Percentiles rank a stretch among this genome's conserved stretches.
Conservation (phyloP, 2,888 invertebrate genomes). For the Dryomyza anilis region DNA sequence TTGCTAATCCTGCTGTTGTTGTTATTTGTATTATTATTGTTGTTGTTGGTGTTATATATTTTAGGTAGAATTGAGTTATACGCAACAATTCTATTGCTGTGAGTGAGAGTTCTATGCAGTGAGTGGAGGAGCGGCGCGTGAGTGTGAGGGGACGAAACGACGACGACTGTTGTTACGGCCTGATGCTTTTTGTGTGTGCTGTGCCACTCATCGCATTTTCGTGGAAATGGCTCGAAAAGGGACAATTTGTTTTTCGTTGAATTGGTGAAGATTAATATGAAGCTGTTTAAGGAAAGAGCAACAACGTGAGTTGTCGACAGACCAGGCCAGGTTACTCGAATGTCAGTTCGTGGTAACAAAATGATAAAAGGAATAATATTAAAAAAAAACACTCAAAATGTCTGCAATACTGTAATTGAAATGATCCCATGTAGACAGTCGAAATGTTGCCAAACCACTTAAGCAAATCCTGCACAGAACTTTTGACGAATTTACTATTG, state of each 20-base stretch:
- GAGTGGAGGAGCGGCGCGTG: too few species aligned
- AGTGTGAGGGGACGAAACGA: too few species aligned
- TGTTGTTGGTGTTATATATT: not conserved
- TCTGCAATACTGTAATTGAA: too few species aligned
- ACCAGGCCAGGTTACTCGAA: not conserved
- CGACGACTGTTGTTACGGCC: conserved; percentile 33
- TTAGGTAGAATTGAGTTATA: conserved; percentile 15
- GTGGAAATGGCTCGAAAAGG: conserved; percentile 54
- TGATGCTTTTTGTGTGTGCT: conserved; percentile 42
- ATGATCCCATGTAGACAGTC: too few species aligned
- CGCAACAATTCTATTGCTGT: conserved; percentile 31
- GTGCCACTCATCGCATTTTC: conserved; percentile 57
- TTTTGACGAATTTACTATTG: not conserved
- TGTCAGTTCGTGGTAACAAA: not conserved
- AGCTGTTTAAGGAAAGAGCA: not conserved
- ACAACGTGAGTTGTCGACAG: not conserved
- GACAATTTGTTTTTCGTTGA: conserved; percentile 34
- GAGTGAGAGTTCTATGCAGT: conserved; percentile 29
- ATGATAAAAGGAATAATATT: not conserved
- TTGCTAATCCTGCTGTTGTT: not conserved
- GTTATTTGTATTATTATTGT: not conserved
- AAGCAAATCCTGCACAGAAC: not conserved
- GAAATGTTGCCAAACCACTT: too few species aligned
- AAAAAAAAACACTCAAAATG: too few species aligned
- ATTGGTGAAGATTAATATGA: not conserved